Evolutionary conservation across 2,113 vertebrate species (phyloP).

Genomic region (Orcinus orca): DNA sequence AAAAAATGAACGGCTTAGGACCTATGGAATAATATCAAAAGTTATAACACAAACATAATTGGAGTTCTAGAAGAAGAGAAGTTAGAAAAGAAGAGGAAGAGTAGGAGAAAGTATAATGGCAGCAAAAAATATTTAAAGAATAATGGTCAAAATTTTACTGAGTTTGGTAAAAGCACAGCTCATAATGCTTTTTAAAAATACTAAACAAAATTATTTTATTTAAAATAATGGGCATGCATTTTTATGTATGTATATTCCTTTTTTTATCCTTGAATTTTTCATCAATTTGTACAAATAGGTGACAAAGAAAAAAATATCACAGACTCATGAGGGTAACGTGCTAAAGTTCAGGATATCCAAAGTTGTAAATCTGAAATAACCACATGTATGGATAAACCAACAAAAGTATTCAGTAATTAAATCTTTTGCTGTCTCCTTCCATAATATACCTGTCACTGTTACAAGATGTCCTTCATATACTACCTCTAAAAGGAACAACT

Average conservation of each 20-base stretch:
- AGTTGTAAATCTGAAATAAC: constrained; percentile 67
- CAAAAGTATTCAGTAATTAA: constrained; percentile 79
- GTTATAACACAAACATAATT: neutral
- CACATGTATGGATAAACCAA: constrained; percentile 74
- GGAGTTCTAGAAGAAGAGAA: neutral
- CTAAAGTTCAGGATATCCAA: constrained; percentile 70
- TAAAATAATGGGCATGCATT: neutral
- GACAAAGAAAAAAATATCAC: neutral
- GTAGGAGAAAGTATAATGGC: neutral
- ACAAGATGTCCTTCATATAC: neutral
- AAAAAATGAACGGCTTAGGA: neutral
- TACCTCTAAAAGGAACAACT: neutral
- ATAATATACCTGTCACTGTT: neutral
- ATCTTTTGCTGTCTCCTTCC: constrained; percentile 9
- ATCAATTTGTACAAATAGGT: neutral
- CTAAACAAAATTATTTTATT: neutral
- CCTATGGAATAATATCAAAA: neutral
- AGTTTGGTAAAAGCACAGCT: neutral
- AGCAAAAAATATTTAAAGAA: neutral
- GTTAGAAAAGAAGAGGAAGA: neutral
- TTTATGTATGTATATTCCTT: neutral
- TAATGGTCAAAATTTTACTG: neutral
- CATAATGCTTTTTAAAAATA: neutral
- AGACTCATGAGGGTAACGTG: constrained; percentile 55
- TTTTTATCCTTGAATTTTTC: neutral